Base-by-base conservation (phyloP, 2,113 vertebrate species). In the Tetraodon nigroviridis region DNA sequence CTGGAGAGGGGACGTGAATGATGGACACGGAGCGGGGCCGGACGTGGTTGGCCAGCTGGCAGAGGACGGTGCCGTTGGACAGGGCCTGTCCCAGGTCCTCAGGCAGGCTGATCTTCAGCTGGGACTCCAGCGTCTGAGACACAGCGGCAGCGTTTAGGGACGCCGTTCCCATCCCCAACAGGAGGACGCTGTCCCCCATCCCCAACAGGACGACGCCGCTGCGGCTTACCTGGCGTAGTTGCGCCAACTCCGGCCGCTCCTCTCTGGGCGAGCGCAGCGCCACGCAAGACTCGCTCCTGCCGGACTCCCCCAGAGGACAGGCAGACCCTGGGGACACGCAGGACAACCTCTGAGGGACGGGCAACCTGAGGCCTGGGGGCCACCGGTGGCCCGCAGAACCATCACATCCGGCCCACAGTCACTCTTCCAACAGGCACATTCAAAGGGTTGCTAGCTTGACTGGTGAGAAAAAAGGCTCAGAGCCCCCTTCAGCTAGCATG, bases 1-100 rank as follows among this genome's bases (percentile, higher is more conserved):
- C 94, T 4, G 94, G 94, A 0, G 94, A 95, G 29, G 94, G 93
- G 54, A 94, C 86, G 22, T 96, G 92, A 71, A 95, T 94, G 84
- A 92, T 92, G 51, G 92, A 89, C 56, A 96, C 92, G 0, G 90
- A 82, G 21, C 94, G 92, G 0, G 92, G 91, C 7, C 90, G 84
- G 3, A 95, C 81, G 22, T 93, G 91, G 69, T 96, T 96, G 61
- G 86, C 92, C 79, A 96, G 86, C 80, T 95, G 93, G 71, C 94
- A 95, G 32, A 96, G 92, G 58, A 92, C 20, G 7, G 92, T 92
- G 41, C 94, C 94, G 0, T 91, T 92, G 66, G 90, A 87, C 37
- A 96, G 74, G 4, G 90, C 90, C 53, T 93, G 93, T 0, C 89
- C 87, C 27, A 95, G 82, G 56, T 94, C 93, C 44, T 94, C 92